Evolutionary conservation across 2,888 invertebrate species (phyloP).

Genomic region (Phyllotreta striolata): DNA sequence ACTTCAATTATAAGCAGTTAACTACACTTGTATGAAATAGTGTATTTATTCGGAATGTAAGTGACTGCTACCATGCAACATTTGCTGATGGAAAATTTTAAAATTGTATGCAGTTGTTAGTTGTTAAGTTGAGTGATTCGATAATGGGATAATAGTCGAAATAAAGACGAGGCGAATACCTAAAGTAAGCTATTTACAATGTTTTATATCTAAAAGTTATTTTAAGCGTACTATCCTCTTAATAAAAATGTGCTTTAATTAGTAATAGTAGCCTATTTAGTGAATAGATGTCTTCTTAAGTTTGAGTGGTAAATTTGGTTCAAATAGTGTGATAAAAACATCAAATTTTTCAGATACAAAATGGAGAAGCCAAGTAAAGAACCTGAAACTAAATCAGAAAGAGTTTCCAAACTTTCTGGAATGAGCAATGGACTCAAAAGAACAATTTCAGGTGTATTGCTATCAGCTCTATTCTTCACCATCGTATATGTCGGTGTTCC

Average conservation of each 20-base stretch:
- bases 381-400: constrained; percentile 11
- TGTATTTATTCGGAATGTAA: not conserved
- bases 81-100: not conserved
- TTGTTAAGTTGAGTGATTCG: too few relatives aligned
- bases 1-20: constrained; percentile 8
- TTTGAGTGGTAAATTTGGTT: too few relatives aligned
- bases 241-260: too few relatives aligned
- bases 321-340: not conserved
- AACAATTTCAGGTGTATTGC: constrained; percentile 91
- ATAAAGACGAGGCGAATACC: too few relatives aligned
- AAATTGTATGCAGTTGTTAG: too few relatives aligned
- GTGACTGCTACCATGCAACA: not conserved
- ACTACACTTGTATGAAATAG: not conserved
- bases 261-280: too few relatives aligned
- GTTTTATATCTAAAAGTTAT: too few relatives aligned
- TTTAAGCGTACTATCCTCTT: too few relatives aligned
- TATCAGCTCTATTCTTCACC: constrained; percentile 89
- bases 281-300: too few relatives aligned
- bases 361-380: not conserved
- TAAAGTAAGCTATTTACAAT: too few relatives aligned
- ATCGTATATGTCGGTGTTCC: constrained; percentile 94
- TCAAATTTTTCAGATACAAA: not conserved
- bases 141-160: too few relatives aligned
- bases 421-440: constrained; percentile 88
- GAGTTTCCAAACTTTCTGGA: not conserved